Conservation (phyloP, 2,113 vertebrate species). For the Stigmatopora argus region DNA sequence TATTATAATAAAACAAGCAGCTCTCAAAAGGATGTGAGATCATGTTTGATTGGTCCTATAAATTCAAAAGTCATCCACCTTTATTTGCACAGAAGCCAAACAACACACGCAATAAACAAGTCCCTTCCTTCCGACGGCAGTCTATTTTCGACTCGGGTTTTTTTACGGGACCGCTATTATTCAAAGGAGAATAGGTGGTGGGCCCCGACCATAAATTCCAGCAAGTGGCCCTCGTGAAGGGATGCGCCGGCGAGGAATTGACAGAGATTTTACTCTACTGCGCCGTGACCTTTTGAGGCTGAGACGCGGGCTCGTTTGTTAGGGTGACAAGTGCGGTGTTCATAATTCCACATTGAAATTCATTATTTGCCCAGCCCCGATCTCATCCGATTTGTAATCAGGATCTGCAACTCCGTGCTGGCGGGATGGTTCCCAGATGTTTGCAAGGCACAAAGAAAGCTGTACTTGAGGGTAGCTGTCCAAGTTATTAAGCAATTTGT, state of each 20-base stretch:
- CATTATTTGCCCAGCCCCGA: constrained; percentile 10
- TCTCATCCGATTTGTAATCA: constrained; percentile 1
- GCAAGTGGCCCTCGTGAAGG: constrained; percentile 51
- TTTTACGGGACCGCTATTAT: constrained; percentile 55
- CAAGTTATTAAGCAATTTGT: background rate
- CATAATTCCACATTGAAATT: constrained; percentile 62
- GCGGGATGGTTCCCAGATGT: background rate
- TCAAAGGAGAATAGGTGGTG: constrained; percentile 55
- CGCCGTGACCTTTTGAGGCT: constrained; percentile 62
- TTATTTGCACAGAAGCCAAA: constrained; percentile 31
- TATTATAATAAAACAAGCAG: background rate
- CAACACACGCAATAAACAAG: constrained; percentile 39
- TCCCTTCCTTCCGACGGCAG: constrained; percentile 2
- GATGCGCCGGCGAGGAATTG: constrained; percentile 34
- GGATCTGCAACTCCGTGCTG: background rate
- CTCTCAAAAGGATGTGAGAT: background rate
- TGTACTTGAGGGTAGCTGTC: background rate
- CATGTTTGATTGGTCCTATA: constrained; percentile 13
- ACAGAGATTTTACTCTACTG: constrained; percentile 52
- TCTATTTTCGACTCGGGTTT: constrained; percentile 49
- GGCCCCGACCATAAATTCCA: constrained; percentile 57
- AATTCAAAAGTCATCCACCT: constrained; percentile 53
- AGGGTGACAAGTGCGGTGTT: constrained; percentile 48
- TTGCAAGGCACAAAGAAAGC: background rate
- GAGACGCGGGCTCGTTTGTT: constrained; percentile 64